Percentiles rank a stretch among this genome's conserved stretches.
These are phyloP conservation scores for Coracias cyanogaster DNA, from an alignment of 2,797 vertebrate species.

Conservation along the genomic window DNA sequence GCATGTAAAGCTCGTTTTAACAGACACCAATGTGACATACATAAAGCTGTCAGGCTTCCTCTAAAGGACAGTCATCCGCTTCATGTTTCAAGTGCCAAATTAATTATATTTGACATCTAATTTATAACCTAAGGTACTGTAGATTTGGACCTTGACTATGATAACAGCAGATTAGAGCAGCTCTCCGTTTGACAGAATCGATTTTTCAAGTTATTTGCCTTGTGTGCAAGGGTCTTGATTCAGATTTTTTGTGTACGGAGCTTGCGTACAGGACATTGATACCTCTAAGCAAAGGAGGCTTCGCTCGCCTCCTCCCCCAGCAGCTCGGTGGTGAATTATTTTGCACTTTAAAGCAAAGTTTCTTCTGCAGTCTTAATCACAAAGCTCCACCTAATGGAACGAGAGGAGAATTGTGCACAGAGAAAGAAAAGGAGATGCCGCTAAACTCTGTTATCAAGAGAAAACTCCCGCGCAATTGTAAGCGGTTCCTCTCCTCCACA, in stretches of 20 bases:
- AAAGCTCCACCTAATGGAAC: conserved; percentile 63
- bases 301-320: not conserved
- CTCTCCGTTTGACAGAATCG: conserved; percentile 68
- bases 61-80: conserved; percentile 72
- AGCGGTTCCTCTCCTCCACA: not conserved
- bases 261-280: not conserved
- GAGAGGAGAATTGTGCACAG: not conserved
- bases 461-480: not conserved
- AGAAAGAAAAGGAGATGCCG: not conserved
- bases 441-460: not conserved
- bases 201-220: conserved; percentile 72
- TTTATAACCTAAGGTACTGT: conserved; percentile 80
- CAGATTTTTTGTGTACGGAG: conserved; percentile 1
- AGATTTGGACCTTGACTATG: conserved; percentile 67
- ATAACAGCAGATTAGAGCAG: conserved; percentile 72
- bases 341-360: not conserved
- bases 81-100: conserved; percentile 75
- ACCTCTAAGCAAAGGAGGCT: conserved; percentile 60
- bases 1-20: conserved; percentile 71
- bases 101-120: conserved; percentile 81
- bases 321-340: not conserved
- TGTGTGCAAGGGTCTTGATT: conserved; percentile 29
- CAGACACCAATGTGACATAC: conserved; percentile 72
- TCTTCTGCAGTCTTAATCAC: conserved; percentile 28
- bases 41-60: conserved; percentile 77